These are phyloP conservation scores for Tamandua tetradactyla DNA, from an alignment of 2,797 vertebrate species.

Conservation along the genomic window DNA sequence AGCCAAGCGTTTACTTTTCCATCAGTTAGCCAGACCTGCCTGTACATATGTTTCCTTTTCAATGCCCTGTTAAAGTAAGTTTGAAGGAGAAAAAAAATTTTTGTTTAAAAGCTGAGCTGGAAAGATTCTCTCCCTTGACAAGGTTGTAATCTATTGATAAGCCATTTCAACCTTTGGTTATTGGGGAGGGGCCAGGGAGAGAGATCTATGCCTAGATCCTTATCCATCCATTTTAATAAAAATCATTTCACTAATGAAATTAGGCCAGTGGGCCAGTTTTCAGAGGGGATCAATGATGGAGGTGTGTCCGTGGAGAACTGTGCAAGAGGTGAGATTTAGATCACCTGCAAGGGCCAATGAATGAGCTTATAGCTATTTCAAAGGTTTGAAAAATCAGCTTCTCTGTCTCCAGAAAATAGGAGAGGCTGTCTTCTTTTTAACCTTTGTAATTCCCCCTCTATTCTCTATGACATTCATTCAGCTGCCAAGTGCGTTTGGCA, in stretches of 20 bases:
- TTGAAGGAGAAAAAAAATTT: conserved; percentile 37
- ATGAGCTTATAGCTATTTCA: conserved; percentile 82
- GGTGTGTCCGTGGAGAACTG: conserved; percentile 38
- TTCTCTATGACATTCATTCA: conserved; percentile 94
- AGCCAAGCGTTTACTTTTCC: conserved; percentile 71
- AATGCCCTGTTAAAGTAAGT: conserved; percentile 68
- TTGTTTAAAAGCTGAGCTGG: conserved; percentile 73
- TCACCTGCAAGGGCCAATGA: conserved; percentile 73
- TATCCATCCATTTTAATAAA: conserved; percentile 69
- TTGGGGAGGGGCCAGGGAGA: neutral
- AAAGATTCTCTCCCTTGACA: conserved; percentile 67
- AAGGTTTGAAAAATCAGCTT: conserved; percentile 86
- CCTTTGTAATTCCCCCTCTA: conserved; percentile 92
- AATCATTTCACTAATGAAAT: conserved; percentile 80
- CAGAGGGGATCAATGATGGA: conserved; percentile 44
- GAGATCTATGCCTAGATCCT: conserved; percentile 46
- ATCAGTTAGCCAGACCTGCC: conserved; percentile 68
- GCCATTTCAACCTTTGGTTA: conserved; percentile 44
- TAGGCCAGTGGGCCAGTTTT: conserved; percentile 51
- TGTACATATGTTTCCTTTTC: conserved; percentile 33
- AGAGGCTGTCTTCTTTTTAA: conserved; percentile 90
- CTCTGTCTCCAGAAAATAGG: conserved; percentile 84
- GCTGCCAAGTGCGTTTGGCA: conserved; percentile 93
- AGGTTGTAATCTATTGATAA: conserved; percentile 69
- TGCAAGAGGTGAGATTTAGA: conserved; percentile 78